phyloP scores from a whole-genome alignment of 1,140 invertebrate genomes.

The Lepidotrigona ventralis region DNA sequence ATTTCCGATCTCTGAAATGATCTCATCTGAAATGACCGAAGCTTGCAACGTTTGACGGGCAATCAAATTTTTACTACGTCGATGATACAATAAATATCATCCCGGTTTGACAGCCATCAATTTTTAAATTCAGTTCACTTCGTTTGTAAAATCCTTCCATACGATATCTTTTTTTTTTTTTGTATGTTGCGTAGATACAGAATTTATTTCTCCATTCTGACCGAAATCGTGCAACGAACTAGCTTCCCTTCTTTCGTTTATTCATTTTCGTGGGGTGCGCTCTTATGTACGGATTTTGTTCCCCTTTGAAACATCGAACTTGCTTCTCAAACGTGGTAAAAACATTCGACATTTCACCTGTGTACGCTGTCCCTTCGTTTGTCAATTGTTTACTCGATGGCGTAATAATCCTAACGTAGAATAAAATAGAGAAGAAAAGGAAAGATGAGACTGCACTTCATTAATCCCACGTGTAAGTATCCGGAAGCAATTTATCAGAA shows the following conservation, averaged over 20 bases:
- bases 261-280: not conserved
- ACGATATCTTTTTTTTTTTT: not conserved
- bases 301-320: not conserved
- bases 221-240: not conserved
- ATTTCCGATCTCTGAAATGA: too few relatives aligned
- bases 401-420: not conserved
- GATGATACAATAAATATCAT: not conserved
- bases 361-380: not conserved
- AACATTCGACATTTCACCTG: not conserved
- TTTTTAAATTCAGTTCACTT: not conserved
- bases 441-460: too few relatives aligned
- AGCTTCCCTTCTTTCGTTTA: not conserved
- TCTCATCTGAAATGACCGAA: not conserved
- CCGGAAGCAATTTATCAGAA: not conserved
- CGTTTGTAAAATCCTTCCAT: not conserved
- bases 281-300: not conserved
- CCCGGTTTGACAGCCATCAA: not conserved
- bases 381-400: not conserved
- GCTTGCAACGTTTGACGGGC: not conserved
- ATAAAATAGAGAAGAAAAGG: not conserved
- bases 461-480: not conserved
- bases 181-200: too few relatives aligned
- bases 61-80: not conserved
- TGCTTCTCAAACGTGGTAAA: not conserved
- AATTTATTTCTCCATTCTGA: constrained; percentile 1